phyloP scores from a whole-genome alignment of 2,113 vertebrate genomes.

The Riparia riparia region DNA sequence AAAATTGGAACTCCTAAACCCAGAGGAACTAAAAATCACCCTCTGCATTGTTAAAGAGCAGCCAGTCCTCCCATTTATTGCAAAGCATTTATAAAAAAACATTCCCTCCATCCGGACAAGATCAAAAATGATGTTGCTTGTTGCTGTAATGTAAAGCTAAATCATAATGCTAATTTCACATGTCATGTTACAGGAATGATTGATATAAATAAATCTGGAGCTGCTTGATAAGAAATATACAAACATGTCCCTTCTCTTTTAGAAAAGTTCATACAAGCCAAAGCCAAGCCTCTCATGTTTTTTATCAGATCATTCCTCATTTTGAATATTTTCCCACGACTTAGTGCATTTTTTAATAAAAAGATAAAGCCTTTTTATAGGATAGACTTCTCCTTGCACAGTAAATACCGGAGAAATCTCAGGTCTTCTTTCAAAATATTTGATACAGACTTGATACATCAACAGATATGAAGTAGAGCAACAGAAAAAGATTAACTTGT shows the following conservation, averaged over 20 bases:
- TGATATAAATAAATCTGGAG: constrained; percentile 62
- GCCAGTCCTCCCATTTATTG: background rate
- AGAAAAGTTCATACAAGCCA: background rate
- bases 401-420: background rate
- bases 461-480: background rate
- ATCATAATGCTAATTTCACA: constrained; percentile 31
- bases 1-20: background rate
- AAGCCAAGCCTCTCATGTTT: constrained; percentile 2
- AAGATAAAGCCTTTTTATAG: constrained; percentile 60
- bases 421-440: constrained; percentile 30
- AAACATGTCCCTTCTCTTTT: background rate
- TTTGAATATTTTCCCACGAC: constrained; percentile 46
- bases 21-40: background rate
- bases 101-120: background rate
- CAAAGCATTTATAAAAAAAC: background rate
- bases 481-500: background rate
- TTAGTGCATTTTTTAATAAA: constrained; percentile 56
- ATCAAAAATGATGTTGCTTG: background rate
- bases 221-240: constrained; percentile 23
- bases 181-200: constrained; percentile 51
- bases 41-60: background rate
- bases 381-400: constrained; percentile 19
- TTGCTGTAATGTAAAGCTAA: background rate
- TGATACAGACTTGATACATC: background rate
- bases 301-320: constrained; percentile 54